Evolutionary conservation across 2,888 invertebrate species (phyloP), one percentile per base, ranked within the genome.

Genomic region (Galerucella nymphaeae): DNA sequence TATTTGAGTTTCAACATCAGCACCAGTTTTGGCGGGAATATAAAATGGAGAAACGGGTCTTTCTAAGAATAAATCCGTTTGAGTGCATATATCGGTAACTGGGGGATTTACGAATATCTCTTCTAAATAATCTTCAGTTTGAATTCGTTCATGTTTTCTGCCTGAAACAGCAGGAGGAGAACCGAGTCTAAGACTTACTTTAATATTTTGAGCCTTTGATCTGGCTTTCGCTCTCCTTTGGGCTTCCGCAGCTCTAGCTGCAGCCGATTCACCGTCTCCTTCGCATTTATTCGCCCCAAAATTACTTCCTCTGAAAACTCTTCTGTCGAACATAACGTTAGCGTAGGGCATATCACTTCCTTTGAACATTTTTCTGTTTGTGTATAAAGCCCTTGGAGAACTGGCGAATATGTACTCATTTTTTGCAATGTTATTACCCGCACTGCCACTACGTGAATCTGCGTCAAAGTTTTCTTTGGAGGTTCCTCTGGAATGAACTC

Each of bases 291-390:
- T 88, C 66, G 91, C 90, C 66, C 91, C 91, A 87, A 91, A 93
- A 76, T 94, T 96, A 86, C 92, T 94, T 80, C 96, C 97, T 80
- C 96, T 91, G 80, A 94, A 91, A 71, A 97, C 92, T 82, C 96
- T 90, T 83, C 93, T 92, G 85, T 97, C 97, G 87, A 92, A 94
- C 96, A 96, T 97, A 84, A 97, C 89, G 89, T 97, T 97, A 82
- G 91, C 91, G 85, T 92, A 93, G 11, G 90, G 89, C 16, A 83
- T 86, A 82, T 89, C 88, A 78, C 83, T 84, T 13, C 84, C 84
- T 13, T 80, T 72, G 38, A 84, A 80, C 80, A 91, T 88, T 80
- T 90, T 90, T 75, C 86, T 86, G 82, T 90, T 90, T 82, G 88
- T 88, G 85, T 90, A 90, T 58, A 91, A 87, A 11, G 90, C 90